phyloP scores from a whole-genome alignment of 2,113 vertebrate genomes.

The Entomyzon cyanotis region DNA sequence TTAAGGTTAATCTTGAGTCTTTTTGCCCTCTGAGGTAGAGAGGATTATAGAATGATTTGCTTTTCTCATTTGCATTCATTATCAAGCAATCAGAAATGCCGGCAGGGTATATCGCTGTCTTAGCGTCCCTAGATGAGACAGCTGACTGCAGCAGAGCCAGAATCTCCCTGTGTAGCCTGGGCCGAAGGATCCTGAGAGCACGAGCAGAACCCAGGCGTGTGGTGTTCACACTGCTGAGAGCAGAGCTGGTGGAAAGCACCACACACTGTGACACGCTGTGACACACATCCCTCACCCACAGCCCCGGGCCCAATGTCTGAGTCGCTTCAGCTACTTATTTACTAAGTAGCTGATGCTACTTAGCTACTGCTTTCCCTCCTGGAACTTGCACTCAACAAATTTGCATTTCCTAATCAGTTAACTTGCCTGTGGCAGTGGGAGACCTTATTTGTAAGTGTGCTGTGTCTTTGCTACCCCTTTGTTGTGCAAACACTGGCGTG shows the following conservation, averaged over 20 bases:
- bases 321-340: background rate
- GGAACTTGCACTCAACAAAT: background rate
- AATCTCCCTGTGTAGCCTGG: background rate
- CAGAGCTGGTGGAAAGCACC: background rate
- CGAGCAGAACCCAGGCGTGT: fast-evolving
- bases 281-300: background rate
- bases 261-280: fast-evolving
- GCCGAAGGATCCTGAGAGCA: background rate
- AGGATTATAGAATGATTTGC: background rate
- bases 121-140: background rate
- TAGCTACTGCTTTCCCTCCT: background rate
- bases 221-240: background rate
- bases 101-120: background rate
- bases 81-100: background rate
- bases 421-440: background rate
- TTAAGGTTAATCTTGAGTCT: background rate
- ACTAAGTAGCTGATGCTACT: background rate
- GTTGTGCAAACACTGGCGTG: background rate
- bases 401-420: background rate
- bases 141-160: background rate
- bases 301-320: background rate
- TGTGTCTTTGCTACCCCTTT: background rate
- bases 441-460: background rate
- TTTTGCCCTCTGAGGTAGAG: background rate
- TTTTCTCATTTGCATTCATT: background rate